Conservation (phyloP, 2,888 invertebrate species). For the Drosophila multiciliata region DNA sequence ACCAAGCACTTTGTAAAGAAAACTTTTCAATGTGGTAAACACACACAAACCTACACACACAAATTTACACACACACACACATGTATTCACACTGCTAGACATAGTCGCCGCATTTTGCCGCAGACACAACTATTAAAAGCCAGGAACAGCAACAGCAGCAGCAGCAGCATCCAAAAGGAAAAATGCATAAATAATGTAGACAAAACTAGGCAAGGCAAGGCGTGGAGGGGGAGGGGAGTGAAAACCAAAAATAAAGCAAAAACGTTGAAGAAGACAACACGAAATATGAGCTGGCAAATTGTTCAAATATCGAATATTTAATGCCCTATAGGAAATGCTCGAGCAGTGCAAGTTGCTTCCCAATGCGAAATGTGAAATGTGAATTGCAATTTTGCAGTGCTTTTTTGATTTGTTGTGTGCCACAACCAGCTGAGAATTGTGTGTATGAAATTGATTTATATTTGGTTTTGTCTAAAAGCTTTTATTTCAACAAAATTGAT, state of each 20-base stretch:
- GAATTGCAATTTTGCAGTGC: background rate
- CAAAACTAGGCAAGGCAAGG: slow-evolving; percentile 44
- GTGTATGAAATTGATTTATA: background rate
- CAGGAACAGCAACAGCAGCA: slow-evolving; percentile 57
- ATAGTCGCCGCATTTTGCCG: slow-evolving; percentile 43
- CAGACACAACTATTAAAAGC: slow-evolving; percentile 74
- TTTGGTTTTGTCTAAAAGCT: background rate
- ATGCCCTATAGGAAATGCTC: slow-evolving; percentile 36
- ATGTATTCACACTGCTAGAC: slow-evolving; percentile 29
- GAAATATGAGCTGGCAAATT: slow-evolving; percentile 35
- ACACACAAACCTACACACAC: slow-evolving; percentile 24
- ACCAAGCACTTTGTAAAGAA: slow-evolving; percentile 79
- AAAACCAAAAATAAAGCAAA: slow-evolving; percentile 16
- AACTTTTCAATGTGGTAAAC: slow-evolving; percentile 79
- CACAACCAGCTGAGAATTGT: slow-evolving; percentile 8
- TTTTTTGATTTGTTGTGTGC: background rate
- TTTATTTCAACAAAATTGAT: background rate
- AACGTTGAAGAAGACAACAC: slow-evolving; percentile 31
- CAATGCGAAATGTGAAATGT: background rate
- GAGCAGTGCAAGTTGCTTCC: background rate
- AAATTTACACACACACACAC: slow-evolving; percentile 30
- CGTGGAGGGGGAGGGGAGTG: slow-evolving; percentile 15
- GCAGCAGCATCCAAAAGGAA: slow-evolving; percentile 46
- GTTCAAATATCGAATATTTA: slow-evolving; percentile 38
- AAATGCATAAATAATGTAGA: slow-evolving; percentile 77